phyloP scores from a whole-genome alignment of 1,140 invertebrate species.

The Geopemphigus sp. region DNA sequence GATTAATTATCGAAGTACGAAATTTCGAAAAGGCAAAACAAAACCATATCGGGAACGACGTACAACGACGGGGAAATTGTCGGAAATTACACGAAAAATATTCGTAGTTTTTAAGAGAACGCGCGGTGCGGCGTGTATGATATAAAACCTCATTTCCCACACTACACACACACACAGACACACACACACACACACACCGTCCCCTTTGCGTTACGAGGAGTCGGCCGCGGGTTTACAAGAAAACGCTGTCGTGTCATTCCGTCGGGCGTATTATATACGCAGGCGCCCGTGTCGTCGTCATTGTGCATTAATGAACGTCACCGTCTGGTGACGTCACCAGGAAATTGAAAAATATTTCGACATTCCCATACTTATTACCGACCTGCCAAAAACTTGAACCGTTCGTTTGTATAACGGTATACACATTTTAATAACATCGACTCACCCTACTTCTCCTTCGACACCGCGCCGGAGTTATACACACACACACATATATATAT shows the following conservation, averaged over 20 bases:
- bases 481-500: no score
- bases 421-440: constrained; percentile 45
- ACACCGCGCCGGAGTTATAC: no score
- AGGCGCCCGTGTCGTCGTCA: not conserved
- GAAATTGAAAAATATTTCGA: constrained; percentile 50
- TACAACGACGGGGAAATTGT: not conserved
- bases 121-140: not conserved
- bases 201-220: constrained; percentile 11
- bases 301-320: constrained; percentile 45
- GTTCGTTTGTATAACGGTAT: constrained; percentile 26
- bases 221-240: not conserved
- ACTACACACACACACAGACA: not conserved
- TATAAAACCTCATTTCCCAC: constrained; percentile 42
- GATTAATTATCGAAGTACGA: not conserved
- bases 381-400: constrained; percentile 44
- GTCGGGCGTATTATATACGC: not conserved
- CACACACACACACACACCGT: not conserved
- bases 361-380: constrained; percentile 44
- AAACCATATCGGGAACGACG: constrained; percentile 7
- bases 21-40: not conserved
- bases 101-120: not conserved
- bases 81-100: not conserved
- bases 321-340: constrained; percentile 47
- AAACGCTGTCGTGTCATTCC: constrained; percentile 37
- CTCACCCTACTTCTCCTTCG: not conserved